Conservation (phyloP, 2,888 invertebrate genomes). For the Tenthredo notha region DNA sequence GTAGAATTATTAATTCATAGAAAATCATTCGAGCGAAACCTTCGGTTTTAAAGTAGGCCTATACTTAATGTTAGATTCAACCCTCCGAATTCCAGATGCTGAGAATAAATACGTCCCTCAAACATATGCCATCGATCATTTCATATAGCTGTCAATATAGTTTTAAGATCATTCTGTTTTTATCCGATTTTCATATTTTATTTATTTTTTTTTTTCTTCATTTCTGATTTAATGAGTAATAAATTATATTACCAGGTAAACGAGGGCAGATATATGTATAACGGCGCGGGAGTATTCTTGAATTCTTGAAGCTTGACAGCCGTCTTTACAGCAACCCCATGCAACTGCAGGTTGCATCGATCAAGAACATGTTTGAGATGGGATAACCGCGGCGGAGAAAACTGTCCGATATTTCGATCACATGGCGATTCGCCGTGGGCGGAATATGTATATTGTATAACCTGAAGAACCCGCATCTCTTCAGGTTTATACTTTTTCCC, state of each 20-base stretch:
- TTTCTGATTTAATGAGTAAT: neutral
- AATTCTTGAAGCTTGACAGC: neutral
- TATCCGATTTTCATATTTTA: neutral
- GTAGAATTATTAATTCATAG: constrained; percentile 34
- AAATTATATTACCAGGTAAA: neutral
- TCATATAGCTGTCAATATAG: neutral
- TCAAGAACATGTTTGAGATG: constrained; percentile 13
- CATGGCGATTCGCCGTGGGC: constrained; percentile 40
- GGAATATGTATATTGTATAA: constrained; percentile 33
- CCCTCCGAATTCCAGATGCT: constrained; percentile 33
- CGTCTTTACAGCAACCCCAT: neutral
- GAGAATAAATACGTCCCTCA: constrained; percentile 16
- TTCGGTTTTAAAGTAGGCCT: neutral
- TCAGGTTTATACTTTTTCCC: neutral
- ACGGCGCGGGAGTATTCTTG: neutral
- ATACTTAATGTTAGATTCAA: neutral
- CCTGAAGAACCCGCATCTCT: neutral
- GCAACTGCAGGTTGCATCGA: neutral
- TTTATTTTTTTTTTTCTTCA: neutral
- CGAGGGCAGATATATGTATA: neutral
- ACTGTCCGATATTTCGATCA: constrained; percentile 42
- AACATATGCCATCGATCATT: neutral
- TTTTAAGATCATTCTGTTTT: neutral
- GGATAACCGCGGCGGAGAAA: neutral
- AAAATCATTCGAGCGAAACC: constrained; percentile 28